Evolutionary conservation across 2,888 invertebrate genomes (phyloP), one percentile per base, ranked within the genome.

Genomic region (Osmoderma eremita): DNA sequence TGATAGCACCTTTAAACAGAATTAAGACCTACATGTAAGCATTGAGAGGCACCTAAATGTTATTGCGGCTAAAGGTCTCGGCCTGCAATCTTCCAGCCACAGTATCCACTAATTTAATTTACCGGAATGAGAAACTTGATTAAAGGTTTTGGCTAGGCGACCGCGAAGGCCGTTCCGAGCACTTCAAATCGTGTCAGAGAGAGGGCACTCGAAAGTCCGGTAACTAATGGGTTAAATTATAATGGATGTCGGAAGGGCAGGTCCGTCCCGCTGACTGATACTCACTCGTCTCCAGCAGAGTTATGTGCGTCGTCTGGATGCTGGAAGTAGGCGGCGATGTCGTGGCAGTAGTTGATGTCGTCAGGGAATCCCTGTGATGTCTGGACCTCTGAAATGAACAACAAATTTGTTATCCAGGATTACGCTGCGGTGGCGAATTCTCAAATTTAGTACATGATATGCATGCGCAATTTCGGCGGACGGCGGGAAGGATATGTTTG

Each of bases 221-320:
- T 61, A 61, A 61, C 45, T 61, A 61, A 61, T 61, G 58, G 58
- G 15, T 45, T 45, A 48, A 61, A 61, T 45, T 61, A 61, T 61
- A 61, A 45, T 36, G 58, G 58, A 61, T 30, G 58, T 45, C 45
- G 58, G 45, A 61, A 45, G 58, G 30, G 45, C 58, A 61, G 58
- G 45, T 45, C 45, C 30, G 36, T 12, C 18, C 58, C 30, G 41
- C 45, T 48, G 53, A 41, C 53, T 51, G 54, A 49, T 53, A 78
- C 82, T 82, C 76, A 82, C 83, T 82, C 73, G 82, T 80, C 77
- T 83, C 83, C 73, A 83, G 73, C 70, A 83, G 73, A 58, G 81
- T 81, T 79, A 80, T 79, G 78, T 79, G 81, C 78, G 82, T 82
- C 20, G 82, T 79, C 75, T 77, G 76, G 42, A 74, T 66, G 50